Conservation (phyloP, 2,113 vertebrate genomes). For the Chaetodon trifascialis region DNA sequence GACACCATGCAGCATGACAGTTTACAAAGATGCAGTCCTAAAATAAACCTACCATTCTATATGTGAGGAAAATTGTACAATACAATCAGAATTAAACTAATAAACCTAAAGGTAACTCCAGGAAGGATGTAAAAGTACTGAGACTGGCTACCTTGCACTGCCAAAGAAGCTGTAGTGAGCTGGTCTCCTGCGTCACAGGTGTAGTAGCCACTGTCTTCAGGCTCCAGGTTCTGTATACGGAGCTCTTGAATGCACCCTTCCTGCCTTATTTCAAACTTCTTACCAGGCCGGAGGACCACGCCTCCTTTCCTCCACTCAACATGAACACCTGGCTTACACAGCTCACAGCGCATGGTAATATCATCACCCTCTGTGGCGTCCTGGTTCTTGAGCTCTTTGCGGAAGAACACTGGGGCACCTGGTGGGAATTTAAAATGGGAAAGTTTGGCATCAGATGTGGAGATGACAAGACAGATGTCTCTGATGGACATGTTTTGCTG, state of each 20-base stretch:
- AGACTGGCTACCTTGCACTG: conserved; percentile 88
- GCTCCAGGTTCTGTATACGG: conserved; percentile 83
- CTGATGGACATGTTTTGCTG: conserved; percentile 12
- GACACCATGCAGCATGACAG: background rate
- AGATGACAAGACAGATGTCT: conserved; percentile 24
- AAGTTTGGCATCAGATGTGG: conserved; percentile 36
- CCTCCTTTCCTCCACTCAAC: conserved; percentile 93
- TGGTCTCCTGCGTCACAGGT: conserved; percentile 91
- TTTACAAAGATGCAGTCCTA: background rate
- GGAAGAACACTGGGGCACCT: conserved; percentile 87
- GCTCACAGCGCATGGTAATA: conserved; percentile 84
- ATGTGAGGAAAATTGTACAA: background rate
- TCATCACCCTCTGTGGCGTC: conserved; percentile 86
- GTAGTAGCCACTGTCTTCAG: conserved; percentile 90
- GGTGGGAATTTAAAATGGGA: conserved; percentile 56
- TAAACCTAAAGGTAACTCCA: background rate
- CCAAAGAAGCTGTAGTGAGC: conserved; percentile 89
- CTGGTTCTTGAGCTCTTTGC: conserved; percentile 86
- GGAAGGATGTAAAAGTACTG: conserved; percentile 29
- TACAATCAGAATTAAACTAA: background rate
- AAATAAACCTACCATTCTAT: background rate
- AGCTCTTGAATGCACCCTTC: conserved; percentile 85
- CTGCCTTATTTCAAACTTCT: conserved; percentile 88
- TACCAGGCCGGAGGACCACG: conserved; percentile 84
- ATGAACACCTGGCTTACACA: conserved; percentile 80